phyloP scores from a whole-genome alignment of 1,140 invertebrate genomes.

The Drosophila takahashii region DNA sequence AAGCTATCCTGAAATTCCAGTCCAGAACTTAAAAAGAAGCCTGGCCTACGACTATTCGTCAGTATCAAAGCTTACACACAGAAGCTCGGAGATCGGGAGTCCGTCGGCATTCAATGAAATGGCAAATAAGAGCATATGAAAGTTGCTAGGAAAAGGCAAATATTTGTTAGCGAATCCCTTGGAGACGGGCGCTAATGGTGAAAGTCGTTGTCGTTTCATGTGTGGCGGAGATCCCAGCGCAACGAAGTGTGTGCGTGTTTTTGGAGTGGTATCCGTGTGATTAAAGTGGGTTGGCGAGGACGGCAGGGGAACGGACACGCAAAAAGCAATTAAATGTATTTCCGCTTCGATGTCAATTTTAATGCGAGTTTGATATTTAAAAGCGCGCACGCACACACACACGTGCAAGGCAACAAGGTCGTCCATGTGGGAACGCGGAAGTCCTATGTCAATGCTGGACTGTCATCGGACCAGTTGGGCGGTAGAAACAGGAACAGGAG shows the following conservation, averaged over 20 bases:
- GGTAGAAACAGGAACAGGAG: conserved; percentile 8
- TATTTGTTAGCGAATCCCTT: conserved; percentile 60
- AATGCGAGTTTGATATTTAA: conserved; percentile 79
- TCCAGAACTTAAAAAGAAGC: conserved; percentile 11
- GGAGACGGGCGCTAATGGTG: conserved; percentile 63
- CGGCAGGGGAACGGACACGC: conserved; percentile 18
- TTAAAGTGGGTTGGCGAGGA: conserved; percentile 6
- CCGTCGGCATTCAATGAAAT: conserved; percentile 59
- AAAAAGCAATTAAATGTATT: conserved; percentile 81
- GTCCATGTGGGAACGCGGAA: conserved; percentile 32
- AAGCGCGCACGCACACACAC: conserved; percentile 53
- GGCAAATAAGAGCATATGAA: conserved; percentile 68
- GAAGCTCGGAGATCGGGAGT: background rate
- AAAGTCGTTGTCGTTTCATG: conserved; percentile 48
- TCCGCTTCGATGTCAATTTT: conserved; percentile 79
- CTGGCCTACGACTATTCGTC: background rate
- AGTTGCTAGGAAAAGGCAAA: conserved; percentile 60
- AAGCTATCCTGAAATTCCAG: too few relatives aligned
- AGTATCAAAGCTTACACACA: conserved; percentile 7
- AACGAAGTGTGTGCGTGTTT: conserved; percentile 7
- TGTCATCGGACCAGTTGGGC: conserved; percentile 32
- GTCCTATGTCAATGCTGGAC: conserved; percentile 48
- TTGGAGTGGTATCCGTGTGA: background rate
- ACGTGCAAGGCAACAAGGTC: conserved; percentile 20
- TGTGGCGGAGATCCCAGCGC: conserved; percentile 28